Base-by-base conservation (phyloP, 2,797 vertebrate species). In the Acanthurus leucopareius region DNA sequence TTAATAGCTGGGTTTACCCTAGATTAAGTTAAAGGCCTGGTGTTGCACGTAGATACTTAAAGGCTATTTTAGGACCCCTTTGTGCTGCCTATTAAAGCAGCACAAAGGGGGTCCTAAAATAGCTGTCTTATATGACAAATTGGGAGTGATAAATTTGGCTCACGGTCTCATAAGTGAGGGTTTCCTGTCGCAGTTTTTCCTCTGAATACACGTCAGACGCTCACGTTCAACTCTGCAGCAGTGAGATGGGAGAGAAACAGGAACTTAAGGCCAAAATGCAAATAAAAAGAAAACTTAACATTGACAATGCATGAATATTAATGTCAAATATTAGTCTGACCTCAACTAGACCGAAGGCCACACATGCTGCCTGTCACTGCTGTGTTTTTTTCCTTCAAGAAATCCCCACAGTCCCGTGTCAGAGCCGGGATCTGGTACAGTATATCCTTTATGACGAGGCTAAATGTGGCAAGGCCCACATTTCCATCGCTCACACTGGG, bases 401-500 rank as follows among this genome's bases (percentile, higher is more conserved):
- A 42, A 22, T 49, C 35, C 40, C 44, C 38, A 0, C 11, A 51
- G 10, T 3, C 80, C 3, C 19, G 25, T 67, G 61, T 67, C 54
- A 57, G 28, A 71, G 40, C 25, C 10, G 20, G n/a, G 47, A 71
- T 54, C 68, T 15, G 32, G 42, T 52, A 66, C 19, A 70, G 45
- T 63, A 45, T 54, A 52, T 69, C 61, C 75, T 75, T 77, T 49
- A 54, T 54, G 56, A 61, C 19, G 64, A 14, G 7, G 19, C 49
- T 17, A 22, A 68, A 45, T 63, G 58, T 48, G 73, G 57, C 8
- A 7, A 49, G 69, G 44, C 53, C 11, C 54, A 56, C 54, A 48
- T 80, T 90, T 87, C 62, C 85, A 85, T 85, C 59, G 69, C 73
- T 59, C 35, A 76, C 82, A 80, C 66, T 72, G 53, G 70, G 86